Percentiles rank a stretch among this genome's conserved stretches.
phyloP scores from a whole-genome alignment of 2,888 invertebrate genomes.

The Mimumesa dahlbomi region DNA sequence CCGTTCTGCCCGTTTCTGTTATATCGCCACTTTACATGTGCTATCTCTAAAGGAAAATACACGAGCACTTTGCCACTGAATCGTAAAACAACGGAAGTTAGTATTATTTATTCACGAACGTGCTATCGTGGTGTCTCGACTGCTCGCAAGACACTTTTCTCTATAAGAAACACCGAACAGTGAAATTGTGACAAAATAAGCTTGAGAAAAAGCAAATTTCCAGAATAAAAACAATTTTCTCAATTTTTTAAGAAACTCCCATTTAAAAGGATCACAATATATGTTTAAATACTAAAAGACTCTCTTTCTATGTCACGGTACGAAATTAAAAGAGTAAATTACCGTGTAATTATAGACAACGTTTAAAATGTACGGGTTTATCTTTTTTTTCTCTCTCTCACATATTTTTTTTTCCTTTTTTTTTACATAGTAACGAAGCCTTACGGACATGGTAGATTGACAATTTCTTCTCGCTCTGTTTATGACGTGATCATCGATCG shows the following conservation, averaged over 20 bases:
- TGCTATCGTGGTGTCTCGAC: constrained; percentile 14
- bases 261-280: not conserved
- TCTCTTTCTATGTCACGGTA: not conserved
- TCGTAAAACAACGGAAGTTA: constrained; percentile 25
- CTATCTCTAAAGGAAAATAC: not conserved
- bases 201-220: too few relatives aligned
- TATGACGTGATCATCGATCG: constrained; percentile 43
- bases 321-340: constrained; percentile 10
- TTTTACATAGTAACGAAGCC: constrained; percentile 16
- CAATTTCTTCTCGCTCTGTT: constrained; percentile 53
- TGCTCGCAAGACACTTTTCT: not conserved
- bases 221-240: not conserved
- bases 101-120: constrained; percentile 44
- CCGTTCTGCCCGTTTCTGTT: not conserved
- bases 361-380: constrained; percentile 35
- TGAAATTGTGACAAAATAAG: too few relatives aligned
- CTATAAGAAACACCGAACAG: not conserved
- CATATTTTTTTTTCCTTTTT: too few relatives aligned
- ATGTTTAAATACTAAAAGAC: constrained; percentile 4
- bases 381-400: too few relatives aligned
- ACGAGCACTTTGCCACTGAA: not conserved
- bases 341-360: constrained; percentile 26
- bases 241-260: not conserved
- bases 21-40: not conserved
- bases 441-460: constrained; percentile 48